Evolutionary conservation across 2,113 vertebrate species (phyloP), one percentile per base, ranked within the genome.

Genomic region (Cavia aperea): DNA sequence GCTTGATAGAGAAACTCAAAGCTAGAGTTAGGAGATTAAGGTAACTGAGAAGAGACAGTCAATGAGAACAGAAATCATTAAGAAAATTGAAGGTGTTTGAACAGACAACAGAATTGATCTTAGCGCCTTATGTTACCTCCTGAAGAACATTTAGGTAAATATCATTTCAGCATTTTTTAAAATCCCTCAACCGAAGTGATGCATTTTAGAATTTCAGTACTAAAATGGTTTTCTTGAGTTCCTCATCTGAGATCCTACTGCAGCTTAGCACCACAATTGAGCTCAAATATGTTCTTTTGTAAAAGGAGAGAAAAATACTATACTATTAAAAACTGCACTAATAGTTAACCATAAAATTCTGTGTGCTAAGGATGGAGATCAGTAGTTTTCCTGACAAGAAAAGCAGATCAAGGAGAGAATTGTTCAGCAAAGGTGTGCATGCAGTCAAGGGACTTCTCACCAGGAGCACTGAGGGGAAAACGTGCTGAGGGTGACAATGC

Each of bases 41-140:
- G 62, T 49, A 94, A 92, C 23, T 54, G 16, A 91, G 46, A 92
- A 94, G 66, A 92, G 54, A 88, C 88, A 89, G 83, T n/a, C 83
- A 92, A 85, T 65, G 26, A 86, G 46, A 70, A 58, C 68, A 68
- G 36, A 79, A 26, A 5, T 86, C 36, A 86, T 24, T 66, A 66
- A 51, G 62, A 79, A 92, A 83, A 68, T 77, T 39, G 39, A 66
- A 93, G 85, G 29, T 51, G 1, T 62, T 68, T 31, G 49, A 60
- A 81, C 43, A 91, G 91, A 72, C 5, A 93, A 66, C 29, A 63
- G 63, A 68, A 43, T 73, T 43, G 85, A 86, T 36, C 51, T 73
- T 31, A 86, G 11, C 18, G 77, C 2, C 5, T 81, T 26, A 39
- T 18, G 58, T 77, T 66, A 46, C 78, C 6, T 77, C 60, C 87